A percentile compares a stretch with the other conserved stretches of the same genome.
Evolutionary conservation across 2,888 invertebrate genomes (phyloP).

Genomic region (Cryptosula pallasiana): DNA sequence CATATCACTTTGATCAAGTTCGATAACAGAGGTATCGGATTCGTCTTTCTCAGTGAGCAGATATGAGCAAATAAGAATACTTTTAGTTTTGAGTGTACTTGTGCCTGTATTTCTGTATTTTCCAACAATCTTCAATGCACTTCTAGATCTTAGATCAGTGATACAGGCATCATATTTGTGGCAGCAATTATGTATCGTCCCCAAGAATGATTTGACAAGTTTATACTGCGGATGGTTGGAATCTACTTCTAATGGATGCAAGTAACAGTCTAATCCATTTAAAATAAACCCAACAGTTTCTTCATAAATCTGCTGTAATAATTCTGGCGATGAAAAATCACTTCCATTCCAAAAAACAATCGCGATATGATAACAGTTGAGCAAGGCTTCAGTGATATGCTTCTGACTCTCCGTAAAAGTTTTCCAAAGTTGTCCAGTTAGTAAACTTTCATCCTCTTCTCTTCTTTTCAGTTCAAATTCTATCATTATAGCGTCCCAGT

Average conservation of each 20-base stretch:
- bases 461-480: conserved; percentile 6
- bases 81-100: conserved; percentile 18
- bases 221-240: conserved; percentile 17
- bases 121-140: background rate
- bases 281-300: background rate
- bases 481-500: conserved; percentile 3
- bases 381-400: background rate
- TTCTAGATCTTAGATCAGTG: background rate
- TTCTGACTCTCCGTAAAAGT: conserved; percentile 8
- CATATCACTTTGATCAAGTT: conserved; percentile 3
- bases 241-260: conserved; percentile 3
- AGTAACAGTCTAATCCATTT: background rate
- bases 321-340: background rate
- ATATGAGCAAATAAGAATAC: conserved; percentile 10
- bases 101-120: background rate
- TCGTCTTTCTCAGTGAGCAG: conserved; percentile 13
- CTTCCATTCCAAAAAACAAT: conserved; percentile 17
- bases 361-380: background rate
- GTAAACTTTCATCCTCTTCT: background rate
- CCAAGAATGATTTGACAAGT: background rate
- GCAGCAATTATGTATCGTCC: conserved; percentile 17
- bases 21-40: background rate
- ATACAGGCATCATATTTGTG: conserved; percentile 8
- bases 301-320: background rate
- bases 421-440: conserved; percentile 1